Evolutionary conservation across 2,888 invertebrate genomes (phyloP).

Genomic region (Lepetodrilus schrolli): DNA sequence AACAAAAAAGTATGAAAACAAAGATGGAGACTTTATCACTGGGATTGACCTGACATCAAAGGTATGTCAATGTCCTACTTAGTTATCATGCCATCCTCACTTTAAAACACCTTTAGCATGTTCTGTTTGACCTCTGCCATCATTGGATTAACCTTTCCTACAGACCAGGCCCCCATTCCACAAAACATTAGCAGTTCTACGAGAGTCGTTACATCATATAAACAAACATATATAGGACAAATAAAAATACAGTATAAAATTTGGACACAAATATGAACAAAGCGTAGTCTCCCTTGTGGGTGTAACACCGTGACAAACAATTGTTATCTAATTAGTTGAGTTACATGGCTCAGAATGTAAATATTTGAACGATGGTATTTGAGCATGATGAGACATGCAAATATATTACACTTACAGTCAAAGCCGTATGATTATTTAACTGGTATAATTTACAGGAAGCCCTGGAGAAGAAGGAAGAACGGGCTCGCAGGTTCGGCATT

Average conservation of each 20-base stretch:
- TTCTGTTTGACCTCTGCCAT: too few species aligned
- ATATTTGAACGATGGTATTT: background rate
- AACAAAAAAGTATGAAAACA: conserved; percentile 62
- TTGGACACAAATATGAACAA: too few species aligned
- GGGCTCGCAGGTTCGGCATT: conserved; percentile 80
- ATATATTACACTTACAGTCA: background rate
- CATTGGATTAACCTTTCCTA: too few species aligned
- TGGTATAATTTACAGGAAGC: conserved; percentile 63
- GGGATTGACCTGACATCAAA: conserved; percentile 66
- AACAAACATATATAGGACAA: too few species aligned
- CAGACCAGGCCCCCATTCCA: too few species aligned
- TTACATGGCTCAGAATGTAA: background rate
- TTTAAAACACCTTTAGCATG: background rate
- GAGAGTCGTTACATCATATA: too few species aligned
- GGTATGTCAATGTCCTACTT: conserved; percentile 49
- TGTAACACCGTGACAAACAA: too few species aligned
- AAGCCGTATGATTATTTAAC: background rate
- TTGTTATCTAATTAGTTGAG: too few species aligned
- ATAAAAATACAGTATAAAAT: too few species aligned
- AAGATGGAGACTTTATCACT: conserved; percentile 65
- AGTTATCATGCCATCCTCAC: background rate
- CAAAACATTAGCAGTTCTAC: too few species aligned
- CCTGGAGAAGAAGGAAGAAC: conserved; percentile 77
- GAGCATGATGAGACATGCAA: background rate
- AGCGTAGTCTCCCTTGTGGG: too few species aligned